These are phyloP conservation scores for Kryphioiulus occultus DNA, from an alignment of 2,888 invertebrate species.

Conservation along the genomic window DNA sequence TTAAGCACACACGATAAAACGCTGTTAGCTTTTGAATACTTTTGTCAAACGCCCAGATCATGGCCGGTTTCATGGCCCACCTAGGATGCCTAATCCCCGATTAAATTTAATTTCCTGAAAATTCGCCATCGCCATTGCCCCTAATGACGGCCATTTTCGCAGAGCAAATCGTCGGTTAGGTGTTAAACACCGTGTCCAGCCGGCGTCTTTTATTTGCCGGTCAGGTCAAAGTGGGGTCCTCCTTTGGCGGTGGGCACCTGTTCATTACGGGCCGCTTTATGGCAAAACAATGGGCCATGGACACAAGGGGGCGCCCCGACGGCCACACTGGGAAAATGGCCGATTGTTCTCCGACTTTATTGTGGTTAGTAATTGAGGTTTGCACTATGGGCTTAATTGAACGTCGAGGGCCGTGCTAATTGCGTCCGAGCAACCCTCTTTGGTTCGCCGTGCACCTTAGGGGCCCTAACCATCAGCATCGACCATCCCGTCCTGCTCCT, in stretches of 20 bases:
- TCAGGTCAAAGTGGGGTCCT: background rate
- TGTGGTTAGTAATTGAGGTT: constrained; percentile 39
- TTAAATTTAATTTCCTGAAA: background rate
- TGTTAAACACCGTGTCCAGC: background rate
- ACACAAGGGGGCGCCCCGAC: background rate
- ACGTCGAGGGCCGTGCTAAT: background rate
- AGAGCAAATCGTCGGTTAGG: background rate
- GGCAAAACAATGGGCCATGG: background rate
- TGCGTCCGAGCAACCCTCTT: background rate
- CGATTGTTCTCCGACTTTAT: constrained; percentile 11
- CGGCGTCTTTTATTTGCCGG: background rate
- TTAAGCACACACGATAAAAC: background rate
- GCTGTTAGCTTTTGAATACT: background rate
- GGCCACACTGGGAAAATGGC: background rate
- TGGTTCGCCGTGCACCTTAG: background rate
- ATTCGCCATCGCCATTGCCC: background rate
- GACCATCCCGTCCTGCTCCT: background rate
- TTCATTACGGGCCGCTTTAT: constrained; percentile 9
- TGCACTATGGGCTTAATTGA: constrained; percentile 33
- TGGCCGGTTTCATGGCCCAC: background rate
- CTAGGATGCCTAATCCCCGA: background rate
- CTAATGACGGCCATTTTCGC: background rate
- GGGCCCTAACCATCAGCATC: background rate
- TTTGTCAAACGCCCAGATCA: background rate
- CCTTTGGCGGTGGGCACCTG: constrained; percentile 35